Conservation (phyloP, 1,140 invertebrate genomes). For the Drosophila leontia region DNA sequence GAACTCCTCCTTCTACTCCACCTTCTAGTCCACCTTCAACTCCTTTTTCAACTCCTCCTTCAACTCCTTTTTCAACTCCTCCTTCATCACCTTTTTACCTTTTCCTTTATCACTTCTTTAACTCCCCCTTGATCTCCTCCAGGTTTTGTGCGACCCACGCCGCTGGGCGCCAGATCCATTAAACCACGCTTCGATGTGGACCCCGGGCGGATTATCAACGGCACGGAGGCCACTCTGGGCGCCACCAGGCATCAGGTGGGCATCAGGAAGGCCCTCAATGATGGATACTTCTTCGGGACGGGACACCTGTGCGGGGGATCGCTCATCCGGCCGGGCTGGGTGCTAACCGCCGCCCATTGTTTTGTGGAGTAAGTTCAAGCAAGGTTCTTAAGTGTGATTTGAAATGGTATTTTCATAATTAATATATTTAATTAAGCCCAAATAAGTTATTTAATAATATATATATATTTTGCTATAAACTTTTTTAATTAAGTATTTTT, state of each 20-base stretch:
- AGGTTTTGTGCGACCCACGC: constrained; percentile 2
- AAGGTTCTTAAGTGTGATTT: not conserved
- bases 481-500: no score
- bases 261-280: constrained; percentile 62
- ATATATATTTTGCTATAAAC: not conserved
- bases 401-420: not conserved
- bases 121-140: not conserved
- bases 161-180: constrained; percentile 1
- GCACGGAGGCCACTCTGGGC: constrained; percentile 61
- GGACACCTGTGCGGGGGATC: constrained; percentile 84
- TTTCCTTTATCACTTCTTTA: not conserved
- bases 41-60: not conserved
- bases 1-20: not conserved
- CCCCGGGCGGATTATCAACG: constrained; percentile 74
- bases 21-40: not conserved
- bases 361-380: constrained; percentile 78
- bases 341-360: constrained; percentile 86
- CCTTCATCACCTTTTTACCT: not conserved
- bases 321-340: constrained; percentile 75
- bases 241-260: constrained; percentile 79
- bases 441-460: no score
- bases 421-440: not conserved
- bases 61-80: not conserved
- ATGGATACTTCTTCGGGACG: constrained; percentile 75
- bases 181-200: constrained; percentile 54